Evolutionary conservation across 1,140 invertebrate genomes (phyloP), one percentile per base, ranked within the genome.

Genomic region (Lucilia sericata): DNA sequence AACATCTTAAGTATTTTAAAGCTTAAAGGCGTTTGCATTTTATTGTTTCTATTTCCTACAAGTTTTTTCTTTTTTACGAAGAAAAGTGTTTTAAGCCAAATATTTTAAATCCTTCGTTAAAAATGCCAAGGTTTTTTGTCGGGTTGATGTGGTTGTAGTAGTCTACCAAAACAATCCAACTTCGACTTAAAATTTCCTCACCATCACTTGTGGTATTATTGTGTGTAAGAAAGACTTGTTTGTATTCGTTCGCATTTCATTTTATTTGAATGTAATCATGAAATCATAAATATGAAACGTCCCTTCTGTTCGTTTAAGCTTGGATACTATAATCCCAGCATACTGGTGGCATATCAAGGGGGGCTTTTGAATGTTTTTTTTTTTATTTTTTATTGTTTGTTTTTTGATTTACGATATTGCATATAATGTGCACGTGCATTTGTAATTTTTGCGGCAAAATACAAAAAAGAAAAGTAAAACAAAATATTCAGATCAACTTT

Each of bases 211-310:
- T 70, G 65, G 5, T 42, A 42, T 42, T 42, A 10, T 42, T 2
- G 42, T 42, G 42, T 8, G 42, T 8, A 42, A 42, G 42, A 42
- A 42, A 42, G 42, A 42, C 42, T 42, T 42, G 42, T 42, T 30
- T 30, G 25, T 30, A 30, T 30, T 30, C 25, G 10, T 42, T 42
- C 42, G 42, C 42, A 10, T 21, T 70, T 21, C 42, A 10, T 21
- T 70, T 21, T 70, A 70, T 70, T 70, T 70, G 65, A 70, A 70
- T 70, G 65, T 70, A 70, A 70, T 70, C 65, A 70, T 70, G 65
- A 70, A 70, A 70, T 70, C 65, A 70, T 70, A 70, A 70, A 70
- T 70, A 70, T 70, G 65, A 70, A 70, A 70, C 19, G 65, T 70
- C 65, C 65, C 65, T 70, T 70, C 19, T 70, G 65, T 70, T 70